phyloP scores from a whole-genome alignment of 2,888 invertebrate genomes.

The Cremastinae sp. region DNA sequence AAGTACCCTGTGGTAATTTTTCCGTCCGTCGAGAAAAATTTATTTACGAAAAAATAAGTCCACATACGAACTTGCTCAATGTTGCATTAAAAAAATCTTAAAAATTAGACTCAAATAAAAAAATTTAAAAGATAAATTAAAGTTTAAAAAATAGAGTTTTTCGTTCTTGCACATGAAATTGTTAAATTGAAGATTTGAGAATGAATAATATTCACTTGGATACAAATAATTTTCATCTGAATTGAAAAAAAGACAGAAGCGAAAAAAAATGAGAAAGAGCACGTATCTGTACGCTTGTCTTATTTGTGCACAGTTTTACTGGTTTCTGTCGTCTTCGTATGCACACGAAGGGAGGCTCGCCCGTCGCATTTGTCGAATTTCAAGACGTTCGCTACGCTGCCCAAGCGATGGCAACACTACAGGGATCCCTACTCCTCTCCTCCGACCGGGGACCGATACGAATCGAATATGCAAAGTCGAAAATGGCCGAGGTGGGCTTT shows the following conservation, averaged over 20 bases:
- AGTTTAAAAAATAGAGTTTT: no score
- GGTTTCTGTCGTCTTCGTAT: conserved; percentile 99
- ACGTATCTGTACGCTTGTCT: conserved; percentile 71
- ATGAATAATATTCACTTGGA: conserved; percentile 7
- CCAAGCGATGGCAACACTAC: conserved; percentile 95
- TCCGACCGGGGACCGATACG: conserved; percentile 98
- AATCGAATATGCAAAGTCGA: conserved; percentile 99
- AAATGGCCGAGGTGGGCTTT: conserved; percentile 92
- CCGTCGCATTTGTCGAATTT: conserved; percentile 99
- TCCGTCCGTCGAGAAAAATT: background rate
- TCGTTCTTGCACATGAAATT: background rate
- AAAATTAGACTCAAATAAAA: no score
- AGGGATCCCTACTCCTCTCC: conserved; percentile 97
- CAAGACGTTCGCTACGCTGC: conserved; percentile 95
- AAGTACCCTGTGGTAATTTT: conserved; percentile 14
- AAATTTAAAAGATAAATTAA: no score
- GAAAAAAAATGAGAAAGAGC: conserved; percentile 46
- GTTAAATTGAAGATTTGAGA: background rate
- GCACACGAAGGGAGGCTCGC: conserved; percentile 93
- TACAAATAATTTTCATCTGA: conserved; percentile 28
- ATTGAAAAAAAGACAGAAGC: conserved; percentile 12
- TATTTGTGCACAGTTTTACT: conserved; percentile 93
- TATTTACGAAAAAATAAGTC: background rate
- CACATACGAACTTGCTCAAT: background rate
- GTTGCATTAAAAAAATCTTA: no score